These are phyloP conservation scores for Dasyurus viverrinus DNA, from an alignment of 2,113 vertebrate species.

Conservation along the genomic window DNA sequence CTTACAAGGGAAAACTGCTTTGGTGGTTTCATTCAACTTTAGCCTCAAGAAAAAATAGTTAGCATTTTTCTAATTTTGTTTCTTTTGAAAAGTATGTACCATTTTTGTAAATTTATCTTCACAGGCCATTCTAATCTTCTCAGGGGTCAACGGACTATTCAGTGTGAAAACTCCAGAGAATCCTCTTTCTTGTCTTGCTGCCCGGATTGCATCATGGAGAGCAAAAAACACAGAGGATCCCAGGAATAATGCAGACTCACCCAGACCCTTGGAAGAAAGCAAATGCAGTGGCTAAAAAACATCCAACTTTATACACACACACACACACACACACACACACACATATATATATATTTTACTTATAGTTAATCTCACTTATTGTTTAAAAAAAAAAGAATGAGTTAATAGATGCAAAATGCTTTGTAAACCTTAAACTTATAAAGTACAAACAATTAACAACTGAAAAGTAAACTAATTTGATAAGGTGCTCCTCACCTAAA, in stretches of 20 bases:
- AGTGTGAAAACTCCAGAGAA: constrained; percentile 78
- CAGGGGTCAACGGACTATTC: constrained; percentile 86
- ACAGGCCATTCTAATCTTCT: constrained; percentile 87
- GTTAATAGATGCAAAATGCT: not conserved
- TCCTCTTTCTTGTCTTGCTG: constrained; percentile 81
- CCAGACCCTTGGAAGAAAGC: constrained; percentile 84
- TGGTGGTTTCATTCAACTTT: not conserved
- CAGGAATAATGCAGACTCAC: constrained; percentile 86
- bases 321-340: too few relatives aligned
- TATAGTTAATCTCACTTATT: not conserved
- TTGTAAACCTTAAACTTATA: not conserved
- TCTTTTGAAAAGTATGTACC: constrained; percentile 72
- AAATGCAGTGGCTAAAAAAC: not conserved
- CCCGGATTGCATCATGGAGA: constrained; percentile 83
- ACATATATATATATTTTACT: too few relatives aligned
- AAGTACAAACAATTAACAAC: not conserved
- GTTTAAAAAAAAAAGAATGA: not conserved
- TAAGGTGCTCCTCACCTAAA: not conserved
- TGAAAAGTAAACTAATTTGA: not conserved
- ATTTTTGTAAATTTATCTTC: constrained; percentile 86
- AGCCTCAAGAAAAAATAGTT: not conserved
- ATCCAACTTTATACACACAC: not conserved
- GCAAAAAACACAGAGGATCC: constrained; percentile 88
- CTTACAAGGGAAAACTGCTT: not conserved
- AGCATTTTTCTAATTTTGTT: not conserved